phyloP scores from a whole-genome alignment of 2,797 vertebrate species.

The Molossus alvarezi region DNA sequence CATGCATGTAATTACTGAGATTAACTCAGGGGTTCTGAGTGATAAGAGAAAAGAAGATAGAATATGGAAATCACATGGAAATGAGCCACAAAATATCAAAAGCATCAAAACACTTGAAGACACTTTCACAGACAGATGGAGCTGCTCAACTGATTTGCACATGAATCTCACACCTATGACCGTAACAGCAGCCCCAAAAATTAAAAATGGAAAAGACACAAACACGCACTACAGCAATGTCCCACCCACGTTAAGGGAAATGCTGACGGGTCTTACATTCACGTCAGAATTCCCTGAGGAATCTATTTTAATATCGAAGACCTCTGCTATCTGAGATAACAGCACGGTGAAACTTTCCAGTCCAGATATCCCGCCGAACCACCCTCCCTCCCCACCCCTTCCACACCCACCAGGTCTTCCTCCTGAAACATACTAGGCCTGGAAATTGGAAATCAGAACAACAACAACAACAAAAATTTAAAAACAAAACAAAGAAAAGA shows the following conservation, averaged over 20 bases:
- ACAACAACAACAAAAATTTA: not conserved
- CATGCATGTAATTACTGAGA: not conserved
- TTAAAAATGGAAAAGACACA: not conserved
- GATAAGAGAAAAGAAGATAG: constrained; percentile 41
- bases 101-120: constrained; percentile 61
- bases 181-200: not conserved
- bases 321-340: not conserved
- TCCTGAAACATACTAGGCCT: not conserved
- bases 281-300: not conserved
- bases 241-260: not conserved
- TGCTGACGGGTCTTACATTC: not conserved
- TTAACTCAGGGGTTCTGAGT: constrained; percentile 48
- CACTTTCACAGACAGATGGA: constrained; percentile 45
- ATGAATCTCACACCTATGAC: constrained; percentile 23
- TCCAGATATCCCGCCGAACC: not conserved
- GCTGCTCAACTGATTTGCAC: constrained; percentile 26
- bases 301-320: not conserved
- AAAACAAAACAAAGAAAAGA: not conserved
- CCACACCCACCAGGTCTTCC: not conserved
- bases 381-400: not conserved
- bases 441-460: not conserved
- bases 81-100: constrained; percentile 51
- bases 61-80: constrained; percentile 76
- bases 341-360: not conserved
- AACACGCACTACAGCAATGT: not conserved